Base-by-base conservation (phyloP, 2,888 invertebrate genomes). In the Pollenia angustigena region DNA sequence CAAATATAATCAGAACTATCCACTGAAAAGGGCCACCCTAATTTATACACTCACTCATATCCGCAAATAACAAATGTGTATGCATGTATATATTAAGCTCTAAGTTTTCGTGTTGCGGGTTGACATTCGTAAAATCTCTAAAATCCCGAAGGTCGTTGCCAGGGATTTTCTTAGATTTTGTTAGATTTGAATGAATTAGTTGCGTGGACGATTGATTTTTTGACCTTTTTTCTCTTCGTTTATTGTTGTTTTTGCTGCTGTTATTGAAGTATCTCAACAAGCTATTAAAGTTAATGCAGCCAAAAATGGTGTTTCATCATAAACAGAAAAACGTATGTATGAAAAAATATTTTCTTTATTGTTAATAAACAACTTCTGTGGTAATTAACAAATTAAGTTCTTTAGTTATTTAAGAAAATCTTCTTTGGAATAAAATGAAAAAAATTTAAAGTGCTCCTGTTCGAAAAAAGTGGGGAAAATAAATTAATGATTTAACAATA, bases 141-240 rank as follows among this genome's bases (percentile, higher is more conserved):
- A 93, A 93, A 92, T 93, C 92, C 93, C 92, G 91, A 92, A 93
- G 93, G 93, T 93, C 93, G 93, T 93, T 93, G 92, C 91, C 92
- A 91, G 92, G 93, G 93, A n/a, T 93, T 93, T 93, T 92, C 92
- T 92, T 90, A 93, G 93, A 93, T 93, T 93, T 93, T 92, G 92
- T 92, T 92, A 93, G 93, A 93, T 93, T 93, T 93, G 92, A 92
- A 93, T 92, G 93, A 93, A 93, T 93, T 93, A 93, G 93, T 93
- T 92, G 92, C 91, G 92, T 93, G 92, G 92, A 91, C 93, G 92
- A 93, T 93, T 93, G 93, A 93, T 93, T 93, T 93, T 93, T 93
- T 93, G 92, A 92, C 92, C 92, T 93, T 92, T 92, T 83, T 54
- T 42, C 12, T 56, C 12, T 69, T 46, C 11, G 50, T 52, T 62